Base-by-base conservation (phyloP, 2,888 invertebrate species). In the Tuta absoluta region DNA sequence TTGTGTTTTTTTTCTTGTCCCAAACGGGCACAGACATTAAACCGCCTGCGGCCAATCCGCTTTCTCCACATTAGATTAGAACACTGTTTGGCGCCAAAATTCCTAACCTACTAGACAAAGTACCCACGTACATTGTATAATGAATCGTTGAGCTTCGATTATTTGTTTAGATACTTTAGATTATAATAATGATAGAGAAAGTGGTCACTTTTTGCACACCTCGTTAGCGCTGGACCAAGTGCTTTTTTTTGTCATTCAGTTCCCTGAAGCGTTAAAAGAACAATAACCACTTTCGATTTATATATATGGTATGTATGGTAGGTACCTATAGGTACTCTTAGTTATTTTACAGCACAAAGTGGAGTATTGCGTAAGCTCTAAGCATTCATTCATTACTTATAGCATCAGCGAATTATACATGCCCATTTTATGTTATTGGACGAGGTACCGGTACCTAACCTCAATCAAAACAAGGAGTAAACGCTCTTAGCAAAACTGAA, bases 51-150 rank as follows among this genome's bases (percentile, higher is more conserved):
- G 80, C 86, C 78, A 59, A 69, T 69, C 76, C 78, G 78, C 89
- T 89, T 89, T 89, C 89, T 80, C 87, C 70, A 71, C 71, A 76
- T 75, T 75, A 75, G 67, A 76, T 75, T 75, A 75, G 67, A 67
- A 64, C 67, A 70, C 68, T 69, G 68, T 77, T 81, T 82, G 89
- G 89, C 89, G 89, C 88, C 87, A 86, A 88, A 88, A 88, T 85
- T 86, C 86, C 79, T 81, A 79, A 78, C 78, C 76, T 79, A 72
- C 77, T 70, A 83, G 33, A 33, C 33, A 33, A 33, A 33, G 33
- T 79, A 74, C 75, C 79, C 75, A 74, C 41, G 38, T 63, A 49
- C 58, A 23, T 24, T 41, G 37, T 60, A 57, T 62, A 41, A 66
- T 64, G 51, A 12, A n/a, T 53, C 23, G 51, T 24, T 53, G 51